These are phyloP conservation scores for Tuta absoluta DNA, from an alignment of 2,888 invertebrate genomes.

Conservation along the genomic window DNA sequence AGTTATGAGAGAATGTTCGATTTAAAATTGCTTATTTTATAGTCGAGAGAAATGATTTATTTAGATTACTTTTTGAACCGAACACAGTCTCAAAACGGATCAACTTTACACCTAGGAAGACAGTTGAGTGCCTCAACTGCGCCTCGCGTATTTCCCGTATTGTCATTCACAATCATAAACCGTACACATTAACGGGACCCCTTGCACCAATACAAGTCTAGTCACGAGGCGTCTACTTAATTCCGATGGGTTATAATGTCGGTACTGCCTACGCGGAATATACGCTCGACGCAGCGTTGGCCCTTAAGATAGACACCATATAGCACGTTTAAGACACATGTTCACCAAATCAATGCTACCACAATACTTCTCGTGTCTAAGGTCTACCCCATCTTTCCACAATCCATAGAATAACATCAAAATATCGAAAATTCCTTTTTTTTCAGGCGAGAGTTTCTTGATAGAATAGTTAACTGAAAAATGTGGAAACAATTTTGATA, in stretches of 20 bases:
- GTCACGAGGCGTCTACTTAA: no score
- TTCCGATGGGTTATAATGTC: no score
- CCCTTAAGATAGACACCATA: conserved; percentile 14
- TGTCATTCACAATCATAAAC: no score
- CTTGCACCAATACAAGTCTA: no score
- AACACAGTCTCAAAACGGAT: not conserved
- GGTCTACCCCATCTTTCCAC: conserved; percentile 34
- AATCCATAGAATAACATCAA: not conserved
- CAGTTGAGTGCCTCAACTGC: not conserved
- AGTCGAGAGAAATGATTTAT: not conserved
- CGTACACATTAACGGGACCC: no score
- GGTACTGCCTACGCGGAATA: no score
- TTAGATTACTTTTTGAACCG: conserved; percentile 6
- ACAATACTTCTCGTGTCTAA: conserved; percentile 33
- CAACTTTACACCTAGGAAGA: conserved; percentile 1
- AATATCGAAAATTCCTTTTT: not conserved
- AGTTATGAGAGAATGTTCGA: conserved; percentile 4
- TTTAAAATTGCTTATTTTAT: conserved; percentile 22
- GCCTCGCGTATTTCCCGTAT: no score
- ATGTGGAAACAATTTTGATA: not conserved
- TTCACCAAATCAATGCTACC: conserved; percentile 32
- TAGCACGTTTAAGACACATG: conserved; percentile 17
- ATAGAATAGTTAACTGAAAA: not conserved
- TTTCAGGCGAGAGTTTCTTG: not conserved
- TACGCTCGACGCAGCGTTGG: no score